Evolutionary conservation across 1,140 invertebrate species (phyloP).

Genomic region (Agrypnia vestita): DNA sequence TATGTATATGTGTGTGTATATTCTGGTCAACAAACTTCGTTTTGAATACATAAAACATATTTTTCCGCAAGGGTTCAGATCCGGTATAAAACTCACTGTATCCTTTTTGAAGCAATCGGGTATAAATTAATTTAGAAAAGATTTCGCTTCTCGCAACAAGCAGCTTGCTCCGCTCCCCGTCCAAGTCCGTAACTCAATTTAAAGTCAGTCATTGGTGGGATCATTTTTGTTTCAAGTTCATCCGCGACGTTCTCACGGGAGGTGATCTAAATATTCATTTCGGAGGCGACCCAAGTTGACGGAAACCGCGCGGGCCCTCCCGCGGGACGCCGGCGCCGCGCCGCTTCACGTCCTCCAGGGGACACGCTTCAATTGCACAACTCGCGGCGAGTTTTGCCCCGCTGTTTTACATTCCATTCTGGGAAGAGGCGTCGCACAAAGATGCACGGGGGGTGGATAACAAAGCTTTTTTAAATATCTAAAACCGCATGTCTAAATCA

Average conservation of each 20-base stretch:
- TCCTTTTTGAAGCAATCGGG: slow-evolving; percentile 4
- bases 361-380: slow-evolving; percentile 60
- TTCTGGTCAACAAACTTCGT: no score
- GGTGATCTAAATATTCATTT: slow-evolving; percentile 58
- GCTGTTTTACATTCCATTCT: no score
- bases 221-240: slow-evolving; percentile 56
- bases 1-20: no score
- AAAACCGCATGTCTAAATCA: no score
- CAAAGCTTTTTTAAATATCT: no score
- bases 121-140: slow-evolving; percentile 22
- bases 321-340: not conserved
- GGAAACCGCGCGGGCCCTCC: not conserved
- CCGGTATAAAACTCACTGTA: not conserved
- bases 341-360: slow-evolving; percentile 54
- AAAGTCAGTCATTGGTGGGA: slow-evolving; percentile 48
- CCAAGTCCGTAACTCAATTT: slow-evolving; percentile 33
- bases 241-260: slow-evolving; percentile 55
- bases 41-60: no score
- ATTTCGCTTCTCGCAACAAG: slow-evolving; percentile 38
- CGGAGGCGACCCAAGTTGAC: slow-evolving; percentile 19
- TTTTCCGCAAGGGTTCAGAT: no score
- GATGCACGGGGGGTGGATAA: no score
- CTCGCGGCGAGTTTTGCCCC: slow-evolving; percentile 27
- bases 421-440: no score
- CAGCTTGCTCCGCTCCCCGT: slow-evolving; percentile 22